These are phyloP conservation scores for Drosophila eohydei DNA, from an alignment of 2,888 invertebrate genomes.

Conservation along the genomic window DNA sequence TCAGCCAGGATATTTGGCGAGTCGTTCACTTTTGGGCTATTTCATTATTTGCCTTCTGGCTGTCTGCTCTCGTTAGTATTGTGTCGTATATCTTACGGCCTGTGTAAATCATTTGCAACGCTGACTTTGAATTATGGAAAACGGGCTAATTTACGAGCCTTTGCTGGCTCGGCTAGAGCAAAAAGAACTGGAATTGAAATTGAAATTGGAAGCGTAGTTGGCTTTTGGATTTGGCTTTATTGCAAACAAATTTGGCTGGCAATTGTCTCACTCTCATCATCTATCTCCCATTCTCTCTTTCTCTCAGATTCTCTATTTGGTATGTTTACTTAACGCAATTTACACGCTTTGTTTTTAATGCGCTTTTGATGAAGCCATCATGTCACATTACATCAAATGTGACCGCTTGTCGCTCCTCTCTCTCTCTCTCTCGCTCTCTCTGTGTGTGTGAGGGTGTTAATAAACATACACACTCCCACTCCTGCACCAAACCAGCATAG, in stretches of 20 bases:
- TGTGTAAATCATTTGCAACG: constrained; percentile 54
- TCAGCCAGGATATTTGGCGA: constrained; percentile 4
- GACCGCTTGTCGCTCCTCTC: constrained; percentile 22
- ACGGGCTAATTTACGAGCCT: constrained; percentile 50
- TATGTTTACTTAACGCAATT: constrained; percentile 56
- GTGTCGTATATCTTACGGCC: constrained; percentile 40
- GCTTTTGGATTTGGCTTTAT: constrained; percentile 6
- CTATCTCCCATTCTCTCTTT: not conserved
- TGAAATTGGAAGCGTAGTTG: constrained; percentile 9
- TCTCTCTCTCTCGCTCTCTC: not conserved
- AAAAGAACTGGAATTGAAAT: constrained; percentile 4
- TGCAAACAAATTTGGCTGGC: constrained; percentile 22
- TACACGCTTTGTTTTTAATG: constrained; percentile 79
- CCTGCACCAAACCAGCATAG: not conserved
- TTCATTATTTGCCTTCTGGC: constrained; percentile 13
- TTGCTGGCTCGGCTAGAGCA: not conserved
- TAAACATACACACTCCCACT: constrained; percentile 13
- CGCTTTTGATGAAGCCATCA: constrained; percentile 81
- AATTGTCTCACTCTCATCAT: not conserved
- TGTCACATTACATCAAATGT: constrained; percentile 81
- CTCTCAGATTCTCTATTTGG: not conserved
- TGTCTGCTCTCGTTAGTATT: constrained; percentile 48
- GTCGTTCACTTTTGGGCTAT: constrained; percentile 9
- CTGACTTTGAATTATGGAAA: constrained; percentile 61
- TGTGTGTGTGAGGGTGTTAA: constrained; percentile 55